phyloP scores from a whole-genome alignment of 2,113 vertebrate genomes.

The Tragulus kanchil region DNA sequence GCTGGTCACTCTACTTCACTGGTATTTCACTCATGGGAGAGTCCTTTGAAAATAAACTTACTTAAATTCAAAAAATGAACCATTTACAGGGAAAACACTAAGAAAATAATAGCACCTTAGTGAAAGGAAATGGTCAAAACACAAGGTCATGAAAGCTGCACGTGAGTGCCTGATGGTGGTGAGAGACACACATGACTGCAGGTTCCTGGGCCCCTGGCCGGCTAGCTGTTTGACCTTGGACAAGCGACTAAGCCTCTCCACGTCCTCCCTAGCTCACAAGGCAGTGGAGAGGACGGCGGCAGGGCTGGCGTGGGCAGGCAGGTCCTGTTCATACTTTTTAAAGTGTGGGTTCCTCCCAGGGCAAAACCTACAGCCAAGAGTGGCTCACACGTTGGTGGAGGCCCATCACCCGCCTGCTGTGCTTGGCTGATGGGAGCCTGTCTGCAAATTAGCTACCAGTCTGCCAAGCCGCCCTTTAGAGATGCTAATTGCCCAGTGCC shows the following conservation, averaged over 20 bases:
- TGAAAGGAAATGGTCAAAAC: not conserved
- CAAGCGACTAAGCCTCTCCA: not conserved
- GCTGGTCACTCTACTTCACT: not conserved
- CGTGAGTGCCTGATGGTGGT: accelerated
- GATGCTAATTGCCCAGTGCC: constrained; percentile 82
- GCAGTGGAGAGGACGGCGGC: not conserved
- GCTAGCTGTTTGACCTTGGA: not conserved
- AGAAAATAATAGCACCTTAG: not conserved
- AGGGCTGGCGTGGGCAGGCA: not conserved
- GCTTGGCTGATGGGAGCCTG: constrained; percentile 47
- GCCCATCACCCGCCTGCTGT: constrained; percentile 60
- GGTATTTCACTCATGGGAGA: not conserved
- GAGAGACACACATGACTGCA: not conserved
- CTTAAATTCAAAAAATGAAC: not conserved
- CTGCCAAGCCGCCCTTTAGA: constrained; percentile 80
- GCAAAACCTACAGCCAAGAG: not conserved
- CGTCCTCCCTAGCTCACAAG: not conserved
- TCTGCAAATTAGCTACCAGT: constrained; percentile 79
- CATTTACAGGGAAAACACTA: not conserved
- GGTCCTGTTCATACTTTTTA: not conserved
- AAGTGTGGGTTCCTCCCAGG: not conserved
- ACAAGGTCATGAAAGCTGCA: not conserved
- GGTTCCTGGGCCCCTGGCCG: not conserved
- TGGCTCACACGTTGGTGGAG: not conserved
- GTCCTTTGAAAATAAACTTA: constrained; percentile 34